Evolutionary conservation across 2,113 vertebrate genomes (phyloP).

Genomic region (Scatophagus argus): DNA sequence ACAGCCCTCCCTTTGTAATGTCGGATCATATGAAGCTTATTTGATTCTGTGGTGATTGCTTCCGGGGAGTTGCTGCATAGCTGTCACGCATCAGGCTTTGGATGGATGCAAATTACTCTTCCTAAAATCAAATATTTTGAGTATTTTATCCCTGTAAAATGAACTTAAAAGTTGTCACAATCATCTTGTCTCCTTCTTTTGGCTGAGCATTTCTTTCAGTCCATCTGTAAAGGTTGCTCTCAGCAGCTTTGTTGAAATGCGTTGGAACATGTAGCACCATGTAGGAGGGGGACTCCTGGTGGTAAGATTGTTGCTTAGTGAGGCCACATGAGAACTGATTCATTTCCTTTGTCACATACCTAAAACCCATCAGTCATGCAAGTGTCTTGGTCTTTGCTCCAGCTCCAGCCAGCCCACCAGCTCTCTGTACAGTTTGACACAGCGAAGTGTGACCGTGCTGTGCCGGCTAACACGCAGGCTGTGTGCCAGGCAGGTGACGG

Average conservation of each 20-base stretch:
- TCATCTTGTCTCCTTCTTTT: too few relatives aligned
- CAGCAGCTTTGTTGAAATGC: too few relatives aligned
- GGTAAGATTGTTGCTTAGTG: too few relatives aligned
- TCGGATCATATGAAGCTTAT: background rate
- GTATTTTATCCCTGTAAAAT: too few relatives aligned
- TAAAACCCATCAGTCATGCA: slow-evolving; percentile 18
- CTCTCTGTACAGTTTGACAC: slow-evolving; percentile 54
- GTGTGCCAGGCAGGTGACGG: slow-evolving; percentile 70
- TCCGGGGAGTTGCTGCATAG: background rate
- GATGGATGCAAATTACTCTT: too few relatives aligned
- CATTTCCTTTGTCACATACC: background rate
- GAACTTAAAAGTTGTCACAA: too few relatives aligned
- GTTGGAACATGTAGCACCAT: too few relatives aligned
- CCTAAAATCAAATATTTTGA: too few relatives aligned
- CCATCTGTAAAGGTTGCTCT: too few relatives aligned
- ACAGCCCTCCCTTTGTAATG: background rate
- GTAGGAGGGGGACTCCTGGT: too few relatives aligned
- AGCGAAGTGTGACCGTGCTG: slow-evolving; percentile 41
- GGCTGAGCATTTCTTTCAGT: too few relatives aligned
- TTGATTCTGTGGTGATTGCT: background rate
- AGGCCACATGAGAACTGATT: background rate
- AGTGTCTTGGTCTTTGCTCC: slow-evolving; percentile 65
- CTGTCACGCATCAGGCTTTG: fast-evolving
- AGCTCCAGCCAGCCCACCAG: slow-evolving; percentile 49
- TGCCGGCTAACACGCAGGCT: slow-evolving; percentile 59